Conservation (phyloP, 1,140 invertebrate species). For the Hestina assimilis region DNA sequence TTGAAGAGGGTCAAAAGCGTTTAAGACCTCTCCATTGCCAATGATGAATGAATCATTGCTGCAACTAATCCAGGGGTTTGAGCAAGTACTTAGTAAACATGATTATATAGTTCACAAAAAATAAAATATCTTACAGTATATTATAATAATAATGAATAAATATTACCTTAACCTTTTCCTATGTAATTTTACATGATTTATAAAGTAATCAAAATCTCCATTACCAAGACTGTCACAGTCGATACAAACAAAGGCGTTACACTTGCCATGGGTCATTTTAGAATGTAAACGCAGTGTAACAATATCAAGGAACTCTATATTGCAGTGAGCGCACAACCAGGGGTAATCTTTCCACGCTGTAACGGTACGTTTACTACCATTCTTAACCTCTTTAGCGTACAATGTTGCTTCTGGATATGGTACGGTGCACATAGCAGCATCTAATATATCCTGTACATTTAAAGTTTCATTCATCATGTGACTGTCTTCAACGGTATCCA, state of each 20-base stretch:
- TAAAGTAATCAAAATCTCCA: conserved; percentile 42
- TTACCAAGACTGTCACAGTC: conserved; percentile 47
- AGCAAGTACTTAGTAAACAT: no score
- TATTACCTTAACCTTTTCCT: conserved; percentile 43
- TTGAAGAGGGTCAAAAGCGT: no score
- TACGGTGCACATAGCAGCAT: conserved; percentile 43
- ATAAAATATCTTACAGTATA: no score
- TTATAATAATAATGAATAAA: neutral
- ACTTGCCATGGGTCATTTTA: conserved; percentile 48
- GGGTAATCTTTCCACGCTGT: conserved; percentile 55
- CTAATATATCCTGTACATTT: conserved; percentile 49
- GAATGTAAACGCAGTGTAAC: conserved; percentile 47
- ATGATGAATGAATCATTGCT: no score
- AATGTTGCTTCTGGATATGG: conserved; percentile 38
- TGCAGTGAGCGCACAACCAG: conserved; percentile 58
- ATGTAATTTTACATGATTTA: conserved; percentile 49
- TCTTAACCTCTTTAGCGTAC: conserved; percentile 44
- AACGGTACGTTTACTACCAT: conserved; percentile 28
- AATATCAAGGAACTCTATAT: conserved; percentile 56
- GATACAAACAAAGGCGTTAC: conserved; percentile 53
- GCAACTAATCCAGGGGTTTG: no score
- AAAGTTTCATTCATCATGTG: conserved; percentile 32
- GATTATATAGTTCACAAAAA: no score
- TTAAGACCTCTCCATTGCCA: no score
- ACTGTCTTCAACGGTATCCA: neutral